Evolutionary conservation across 2,797 vertebrate species (phyloP).

Genomic region (Muscicapa comitata): DNA sequence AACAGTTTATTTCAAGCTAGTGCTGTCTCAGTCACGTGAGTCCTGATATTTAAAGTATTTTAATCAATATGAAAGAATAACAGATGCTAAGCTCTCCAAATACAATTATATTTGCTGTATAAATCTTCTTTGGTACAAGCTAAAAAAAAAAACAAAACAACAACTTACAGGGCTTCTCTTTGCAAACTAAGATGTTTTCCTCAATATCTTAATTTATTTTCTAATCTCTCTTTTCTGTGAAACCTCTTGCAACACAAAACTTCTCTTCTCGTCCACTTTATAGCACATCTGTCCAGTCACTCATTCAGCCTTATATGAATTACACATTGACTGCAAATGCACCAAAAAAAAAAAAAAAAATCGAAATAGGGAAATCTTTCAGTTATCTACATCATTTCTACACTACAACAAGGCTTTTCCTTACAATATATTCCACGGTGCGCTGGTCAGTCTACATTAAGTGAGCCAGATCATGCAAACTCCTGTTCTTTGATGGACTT

Average conservation of each 20-base stretch:
- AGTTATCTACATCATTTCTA: not conserved
- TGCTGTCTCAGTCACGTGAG: not conserved
- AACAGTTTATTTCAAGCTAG: not conserved
- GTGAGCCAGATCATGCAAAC: not conserved
- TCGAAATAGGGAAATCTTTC: not conserved
- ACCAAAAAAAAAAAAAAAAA: too few relatives aligned
- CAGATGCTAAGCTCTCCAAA: slow-evolving; percentile 11
- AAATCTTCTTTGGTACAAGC: not conserved
- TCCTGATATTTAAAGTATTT: slow-evolving; percentile 48
- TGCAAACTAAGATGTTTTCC: not conserved
- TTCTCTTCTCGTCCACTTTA: not conserved
- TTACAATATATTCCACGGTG: not conserved
- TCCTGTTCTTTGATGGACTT: not conserved
- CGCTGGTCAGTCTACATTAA: not conserved
- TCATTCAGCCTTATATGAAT: not conserved
- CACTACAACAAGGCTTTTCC: not conserved
- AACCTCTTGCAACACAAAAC: not conserved
- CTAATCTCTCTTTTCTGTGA: not conserved
- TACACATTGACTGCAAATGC: not conserved
- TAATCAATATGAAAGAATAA: slow-evolving; percentile 55
- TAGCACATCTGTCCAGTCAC: not conserved
- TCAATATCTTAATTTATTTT: not conserved
- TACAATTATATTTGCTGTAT: not conserved
- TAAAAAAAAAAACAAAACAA: not conserved
- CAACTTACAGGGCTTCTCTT: not conserved